Percentiles rank a stretch among this genome's conserved stretches.
phyloP scores from a whole-genome alignment of 1,140 invertebrate genomes.

The Teleogryllus occipitalis region DNA sequence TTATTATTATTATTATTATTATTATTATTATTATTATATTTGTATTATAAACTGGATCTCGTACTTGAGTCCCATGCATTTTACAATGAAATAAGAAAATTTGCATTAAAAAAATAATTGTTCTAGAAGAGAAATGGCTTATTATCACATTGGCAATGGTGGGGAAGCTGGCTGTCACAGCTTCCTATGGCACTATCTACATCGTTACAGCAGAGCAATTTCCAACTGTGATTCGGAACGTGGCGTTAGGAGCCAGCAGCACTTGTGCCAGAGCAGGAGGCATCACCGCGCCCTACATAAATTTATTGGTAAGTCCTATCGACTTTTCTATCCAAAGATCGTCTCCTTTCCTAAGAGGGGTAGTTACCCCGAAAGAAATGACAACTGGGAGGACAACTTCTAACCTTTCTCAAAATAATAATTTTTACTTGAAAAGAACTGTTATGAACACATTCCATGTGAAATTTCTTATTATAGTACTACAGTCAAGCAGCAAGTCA shows the following conservation, averaged over 20 bases:
- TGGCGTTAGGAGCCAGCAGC: conserved; percentile 65
- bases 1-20: no score
- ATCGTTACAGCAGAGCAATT: conserved; percentile 75
- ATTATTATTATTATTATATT: no score
- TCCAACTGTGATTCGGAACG: conserved; percentile 72
- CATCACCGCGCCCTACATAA: conserved; percentile 63
- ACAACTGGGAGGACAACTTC: no score
- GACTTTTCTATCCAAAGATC: no score
- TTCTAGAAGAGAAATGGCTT: conserved; percentile 38
- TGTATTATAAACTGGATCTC: no score
- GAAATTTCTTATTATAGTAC: no score
- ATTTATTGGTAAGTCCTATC: conserved; percentile 43
- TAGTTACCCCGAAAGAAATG: no score
- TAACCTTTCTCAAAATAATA: no score
- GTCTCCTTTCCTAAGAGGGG: no score
- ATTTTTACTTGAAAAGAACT: no score
- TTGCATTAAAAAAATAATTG: not conserved
- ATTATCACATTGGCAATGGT: conserved; percentile 62
- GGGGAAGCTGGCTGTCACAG: conserved; percentile 75
- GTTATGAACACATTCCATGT: no score
- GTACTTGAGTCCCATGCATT: not conserved
- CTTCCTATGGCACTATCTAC: conserved; percentile 71
- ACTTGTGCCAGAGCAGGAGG: conserved; percentile 68
- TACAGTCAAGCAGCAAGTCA: no score
- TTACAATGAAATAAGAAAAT: not conserved